Evolutionary conservation across 2,797 vertebrate genomes (phyloP), one percentile per base, ranked within the genome.

Genomic region (Loriculus beryllinus): DNA sequence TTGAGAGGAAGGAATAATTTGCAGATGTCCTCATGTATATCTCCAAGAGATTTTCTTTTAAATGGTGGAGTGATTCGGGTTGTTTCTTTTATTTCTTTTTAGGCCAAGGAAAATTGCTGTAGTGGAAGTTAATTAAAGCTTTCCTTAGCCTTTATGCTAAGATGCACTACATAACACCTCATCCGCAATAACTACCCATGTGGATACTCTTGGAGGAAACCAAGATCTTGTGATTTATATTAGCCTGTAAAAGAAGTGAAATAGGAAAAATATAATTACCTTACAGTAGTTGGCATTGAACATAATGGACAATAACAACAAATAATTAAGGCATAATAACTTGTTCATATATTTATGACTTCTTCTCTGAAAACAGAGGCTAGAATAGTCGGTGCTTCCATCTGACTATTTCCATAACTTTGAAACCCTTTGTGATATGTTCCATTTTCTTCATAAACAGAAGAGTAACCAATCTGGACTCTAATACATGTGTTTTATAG

Each of bases 1-100:
- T 54, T 77, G 84, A 90, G 39, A 74, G 62, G 37, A 93, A 70
- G 51, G 33, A 11, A 59, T 80, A 49, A 78, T 89, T 93, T 82
- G 21, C 83, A 84, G 67, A 51, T 91, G 72, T 70, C 84, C 86
- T 91, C 56, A 85, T 92, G 96, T 95, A 67, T 81, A 1, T 75
- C 42, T 83, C 49, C 75, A 68, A 31, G 48, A 81, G 52, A 78
- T 81, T 94, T 94, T 47, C 40, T 92, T 83, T 88, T 83, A 43
- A 68, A 75, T 13, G 23, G 15, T 52, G 10, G 59, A 82, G 43
- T 67, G 20, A 54, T 91, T 81, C 60, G 4, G 2, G 1, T 1
- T 33, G 21, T 2, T 51, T 43, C 21, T 18, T 20, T 43, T 40
- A 39, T 18, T 45, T 23, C 49, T 40, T 59, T 35, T 25, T 18